phyloP scores from a whole-genome alignment of 2,888 invertebrate species.

The Autographa pulchrina region DNA sequence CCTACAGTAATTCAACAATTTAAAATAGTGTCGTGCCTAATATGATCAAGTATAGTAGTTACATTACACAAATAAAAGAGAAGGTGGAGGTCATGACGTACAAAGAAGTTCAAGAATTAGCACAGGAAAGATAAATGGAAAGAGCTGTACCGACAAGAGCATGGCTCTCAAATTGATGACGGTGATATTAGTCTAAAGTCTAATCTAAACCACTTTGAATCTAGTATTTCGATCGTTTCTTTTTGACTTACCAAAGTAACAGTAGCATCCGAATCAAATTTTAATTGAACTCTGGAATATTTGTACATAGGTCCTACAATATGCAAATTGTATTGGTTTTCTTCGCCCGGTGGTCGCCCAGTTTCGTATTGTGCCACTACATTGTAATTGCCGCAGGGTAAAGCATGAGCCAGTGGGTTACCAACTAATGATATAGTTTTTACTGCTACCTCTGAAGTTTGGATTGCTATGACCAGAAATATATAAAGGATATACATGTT shows the following conservation, averaged over 20 bases:
- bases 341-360: constrained; percentile 61
- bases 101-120: too few species aligned
- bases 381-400: constrained; percentile 55
- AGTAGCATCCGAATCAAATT: constrained; percentile 61
- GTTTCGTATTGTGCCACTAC: constrained; percentile 51
- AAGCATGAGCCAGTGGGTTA: neutral
- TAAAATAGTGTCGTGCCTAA: too few species aligned
- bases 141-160: too few species aligned
- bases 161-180: too few species aligned
- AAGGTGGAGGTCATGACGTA: too few species aligned
- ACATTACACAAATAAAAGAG: too few species aligned
- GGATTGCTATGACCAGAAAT: neutral
- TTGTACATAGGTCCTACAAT: constrained; percentile 43
- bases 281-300: constrained; percentile 39
- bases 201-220: too few species aligned
- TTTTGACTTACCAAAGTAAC: constrained; percentile 58
- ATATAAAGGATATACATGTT: neutral
- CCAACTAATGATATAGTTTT: constrained; percentile 3
- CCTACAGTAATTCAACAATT: too few species aligned
- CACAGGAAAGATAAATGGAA: too few species aligned
- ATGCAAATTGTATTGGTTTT: constrained; percentile 60
- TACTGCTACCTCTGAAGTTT: neutral
- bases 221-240: too few species aligned
- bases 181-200: too few species aligned
- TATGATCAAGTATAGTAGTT: too few species aligned